Evolutionary conservation across 2,888 invertebrate genomes (phyloP), one percentile per base, ranked within the genome.

Genomic region (Orthosia cruda): DNA sequence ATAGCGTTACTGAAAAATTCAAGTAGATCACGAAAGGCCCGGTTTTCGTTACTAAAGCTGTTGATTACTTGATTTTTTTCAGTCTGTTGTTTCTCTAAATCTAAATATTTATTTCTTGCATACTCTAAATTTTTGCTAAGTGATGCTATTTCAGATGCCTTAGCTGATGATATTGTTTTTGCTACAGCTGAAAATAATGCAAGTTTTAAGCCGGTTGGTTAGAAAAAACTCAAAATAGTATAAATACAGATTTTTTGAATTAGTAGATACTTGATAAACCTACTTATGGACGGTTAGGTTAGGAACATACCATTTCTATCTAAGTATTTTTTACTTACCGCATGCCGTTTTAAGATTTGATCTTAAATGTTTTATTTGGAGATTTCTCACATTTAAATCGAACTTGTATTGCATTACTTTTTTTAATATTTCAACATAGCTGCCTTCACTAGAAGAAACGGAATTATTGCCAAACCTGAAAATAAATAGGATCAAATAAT

Each of bases 301-400:
- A 40, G 26, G 23, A 18, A 4, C 4, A 9, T 40, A 63, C 26
- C 26, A 26, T 7, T 32, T 15, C 4, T 26, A 26, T 11, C 11
- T 23, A 54, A 23, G 5, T 9, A 20, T 12, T 3, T 13, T 4
- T 20, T 32, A 91, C 94, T 92, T 88, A 95, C 95, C 84, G 70
- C 91, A 92, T 13, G 92, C 92, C 3, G 89, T 91, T 78, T 90
- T 91, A 3, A 95, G 77, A 63, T 91, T 91, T 59, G 89, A 86
- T 71, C 88, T 90, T 7, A 95, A 82, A 68, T 86, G 89, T 74
- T 89, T 89, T 20, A 94, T 89, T 71, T 91, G 85, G 47, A 86
- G 89, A 49, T 83, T 91, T 83, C 91, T 93, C 3, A 82, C 69
- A 75, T 88, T 90, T 49, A 93, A 65, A 64, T 84, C 88, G 3